A percentile compares a stretch with the other conserved stretches of the same genome.
These are phyloP conservation scores for Paramormyrops hopkinsi DNA, from an alignment of 2,797 vertebrate genomes.

Conservation along the genomic window DNA sequence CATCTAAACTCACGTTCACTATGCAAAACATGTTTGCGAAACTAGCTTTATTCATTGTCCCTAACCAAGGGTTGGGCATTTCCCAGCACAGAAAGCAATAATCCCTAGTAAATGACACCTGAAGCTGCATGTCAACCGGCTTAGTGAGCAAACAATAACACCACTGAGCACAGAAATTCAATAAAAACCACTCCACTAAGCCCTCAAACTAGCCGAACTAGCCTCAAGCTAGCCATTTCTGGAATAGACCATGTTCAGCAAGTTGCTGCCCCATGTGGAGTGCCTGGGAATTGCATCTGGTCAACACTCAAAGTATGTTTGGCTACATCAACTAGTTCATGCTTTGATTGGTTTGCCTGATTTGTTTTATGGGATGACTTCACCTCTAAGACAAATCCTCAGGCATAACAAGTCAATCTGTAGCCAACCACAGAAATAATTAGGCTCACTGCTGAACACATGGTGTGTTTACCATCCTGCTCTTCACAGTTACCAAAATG, in stretches of 20 bases:
- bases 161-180: background rate
- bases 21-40: background rate
- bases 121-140: background rate
- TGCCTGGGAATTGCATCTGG: background rate
- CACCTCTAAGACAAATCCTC: background rate
- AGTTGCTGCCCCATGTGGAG: background rate
- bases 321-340: background rate
- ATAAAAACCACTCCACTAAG: background rate
- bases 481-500: background rate
- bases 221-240: background rate
- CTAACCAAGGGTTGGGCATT: background rate
- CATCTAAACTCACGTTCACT: background rate
- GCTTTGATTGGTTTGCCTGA: background rate
- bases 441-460: background rate
- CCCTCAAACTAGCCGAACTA: background rate
- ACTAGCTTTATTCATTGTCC: background rate
- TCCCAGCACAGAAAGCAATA: background rate
- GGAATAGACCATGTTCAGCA: background rate
- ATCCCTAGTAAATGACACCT: background rate
- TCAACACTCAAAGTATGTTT: background rate
- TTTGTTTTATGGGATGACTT: background rate
- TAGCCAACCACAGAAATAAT: background rate
- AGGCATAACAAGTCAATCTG: background rate
- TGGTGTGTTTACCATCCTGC: background rate
- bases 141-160: background rate